phyloP scores from a whole-genome alignment of 1,140 invertebrate species.

The Chrysomallon squamiferum region DNA sequence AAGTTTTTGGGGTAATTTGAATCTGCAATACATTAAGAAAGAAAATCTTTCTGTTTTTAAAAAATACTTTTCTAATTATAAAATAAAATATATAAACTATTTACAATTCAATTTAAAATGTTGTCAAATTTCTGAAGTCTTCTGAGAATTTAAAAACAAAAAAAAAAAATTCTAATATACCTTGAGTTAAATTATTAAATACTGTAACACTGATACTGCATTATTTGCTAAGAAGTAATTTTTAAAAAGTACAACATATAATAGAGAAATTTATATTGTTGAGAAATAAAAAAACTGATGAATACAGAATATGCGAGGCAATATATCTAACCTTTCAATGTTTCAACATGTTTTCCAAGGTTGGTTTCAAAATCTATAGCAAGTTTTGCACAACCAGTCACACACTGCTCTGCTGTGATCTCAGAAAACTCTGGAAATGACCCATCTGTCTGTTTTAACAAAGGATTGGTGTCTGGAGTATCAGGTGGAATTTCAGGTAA shows the following conservation, averaged over 20 bases:
- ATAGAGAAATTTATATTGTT: no score
- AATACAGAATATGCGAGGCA: no score
- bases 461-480: conserved; percentile 74
- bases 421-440: conserved; percentile 76
- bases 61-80: not conserved
- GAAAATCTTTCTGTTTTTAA: conserved; percentile 5
- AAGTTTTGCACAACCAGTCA: conserved; percentile 81
- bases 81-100: no score
- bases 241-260: no score
- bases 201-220: no score
- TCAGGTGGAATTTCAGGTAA: conserved; percentile 89
- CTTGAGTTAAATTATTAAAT: no score
- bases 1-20: conserved; percentile 68
- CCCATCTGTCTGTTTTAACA: conserved; percentile 76
- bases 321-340: conserved; percentile 58
- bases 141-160: no score
- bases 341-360: conserved; percentile 72
- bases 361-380: conserved; percentile 82
- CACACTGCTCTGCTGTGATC: conserved; percentile 82
- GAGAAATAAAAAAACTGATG: no score
- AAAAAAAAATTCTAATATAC: no score
- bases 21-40: conserved; percentile 27
- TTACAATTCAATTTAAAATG: no score
- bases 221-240: no score
- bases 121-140: no score